A percentile compares a stretch with the other conserved stretches of the same genome.
Conservation (phyloP, 2,113 vertebrate species). For the Synchiropus splendidus region DNA sequence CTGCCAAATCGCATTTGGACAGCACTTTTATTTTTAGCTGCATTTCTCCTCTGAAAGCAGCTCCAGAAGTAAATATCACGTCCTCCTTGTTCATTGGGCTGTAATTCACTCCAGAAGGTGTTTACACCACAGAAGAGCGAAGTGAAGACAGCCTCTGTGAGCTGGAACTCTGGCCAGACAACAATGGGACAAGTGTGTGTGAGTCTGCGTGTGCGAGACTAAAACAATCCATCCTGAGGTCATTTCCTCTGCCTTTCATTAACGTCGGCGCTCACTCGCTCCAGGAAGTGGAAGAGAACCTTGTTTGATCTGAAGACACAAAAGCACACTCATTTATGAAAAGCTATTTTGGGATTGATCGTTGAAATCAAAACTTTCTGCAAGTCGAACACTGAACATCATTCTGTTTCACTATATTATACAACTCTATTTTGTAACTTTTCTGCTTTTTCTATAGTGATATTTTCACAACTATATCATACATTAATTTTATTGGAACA, state of each 20-base stretch:
- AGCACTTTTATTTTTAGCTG: conserved; percentile 54
- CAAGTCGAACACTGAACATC: no score
- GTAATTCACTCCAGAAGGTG: conserved; percentile 54
- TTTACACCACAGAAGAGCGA: conserved; percentile 35
- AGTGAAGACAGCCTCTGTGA: conserved; percentile 12
- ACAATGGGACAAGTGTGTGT: conserved; percentile 41
- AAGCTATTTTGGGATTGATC: no score
- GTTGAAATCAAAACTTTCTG: no score
- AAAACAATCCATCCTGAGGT: conserved; percentile 35
- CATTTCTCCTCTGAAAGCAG: conserved; percentile 44
- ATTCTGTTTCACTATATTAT: no score
- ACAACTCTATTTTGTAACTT: no score
- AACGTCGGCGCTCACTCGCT: conserved; percentile 13
- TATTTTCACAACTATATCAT: no score
- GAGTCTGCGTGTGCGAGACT: conserved; percentile 9
- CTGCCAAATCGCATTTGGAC: conserved; percentile 43
- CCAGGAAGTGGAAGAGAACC: no score
- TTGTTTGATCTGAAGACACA: no score
- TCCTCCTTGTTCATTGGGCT: conserved; percentile 27
- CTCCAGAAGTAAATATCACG: conserved; percentile 32
- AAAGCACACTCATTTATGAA: no score
- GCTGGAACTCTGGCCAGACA: conserved; percentile 35
- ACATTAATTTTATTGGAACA: no score
- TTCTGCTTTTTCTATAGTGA: no score
- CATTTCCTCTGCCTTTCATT: conserved; percentile 43